These are phyloP conservation scores for Tethea ocularis DNA, from an alignment of 2,888 invertebrate genomes.

Conservation along the genomic window DNA sequence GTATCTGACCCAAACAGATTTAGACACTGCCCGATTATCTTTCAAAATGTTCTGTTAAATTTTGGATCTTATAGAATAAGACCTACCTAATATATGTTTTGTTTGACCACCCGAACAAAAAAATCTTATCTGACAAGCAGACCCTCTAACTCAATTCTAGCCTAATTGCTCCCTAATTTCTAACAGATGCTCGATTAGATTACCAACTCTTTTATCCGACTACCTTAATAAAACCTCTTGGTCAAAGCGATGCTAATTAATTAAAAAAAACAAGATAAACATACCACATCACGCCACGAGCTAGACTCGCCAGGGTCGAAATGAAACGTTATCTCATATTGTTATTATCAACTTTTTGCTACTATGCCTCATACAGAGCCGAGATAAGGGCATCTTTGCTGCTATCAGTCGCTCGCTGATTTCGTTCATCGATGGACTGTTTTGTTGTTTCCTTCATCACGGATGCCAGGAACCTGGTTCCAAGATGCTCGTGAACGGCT, in stretches of 20 bases:
- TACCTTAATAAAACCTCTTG: background rate
- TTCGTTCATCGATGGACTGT: conserved; percentile 75
- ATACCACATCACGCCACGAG: conserved; percentile 16
- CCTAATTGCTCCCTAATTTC: background rate
- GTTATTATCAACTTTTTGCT: conserved; percentile 74
- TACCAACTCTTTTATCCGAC: background rate
- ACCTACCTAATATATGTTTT: background rate
- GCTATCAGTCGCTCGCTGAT: conserved; percentile 78
- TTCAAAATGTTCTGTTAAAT: background rate
- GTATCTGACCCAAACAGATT: background rate
- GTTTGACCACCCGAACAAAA: background rate
- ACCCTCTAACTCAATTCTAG: background rate
- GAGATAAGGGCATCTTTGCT: conserved; percentile 75
- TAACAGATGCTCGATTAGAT: background rate
- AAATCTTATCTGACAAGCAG: no score
- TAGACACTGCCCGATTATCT: background rate
- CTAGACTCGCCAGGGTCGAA: conserved; percentile 42
- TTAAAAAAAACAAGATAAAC: conserved; percentile 23
- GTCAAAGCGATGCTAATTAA: background rate
- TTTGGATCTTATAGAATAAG: no score
- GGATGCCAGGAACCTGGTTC: conserved; percentile 38
- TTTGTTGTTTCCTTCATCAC: conserved; percentile 36
- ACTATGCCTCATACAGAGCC: conserved; percentile 61
- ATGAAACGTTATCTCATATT: conserved; percentile 63
- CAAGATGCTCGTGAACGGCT: conserved; percentile 63